A percentile compares a stretch with the other conserved stretches of the same genome.
Evolutionary conservation across 2,888 invertebrate genomes (phyloP).

Genomic region (Thyatira batis): DNA sequence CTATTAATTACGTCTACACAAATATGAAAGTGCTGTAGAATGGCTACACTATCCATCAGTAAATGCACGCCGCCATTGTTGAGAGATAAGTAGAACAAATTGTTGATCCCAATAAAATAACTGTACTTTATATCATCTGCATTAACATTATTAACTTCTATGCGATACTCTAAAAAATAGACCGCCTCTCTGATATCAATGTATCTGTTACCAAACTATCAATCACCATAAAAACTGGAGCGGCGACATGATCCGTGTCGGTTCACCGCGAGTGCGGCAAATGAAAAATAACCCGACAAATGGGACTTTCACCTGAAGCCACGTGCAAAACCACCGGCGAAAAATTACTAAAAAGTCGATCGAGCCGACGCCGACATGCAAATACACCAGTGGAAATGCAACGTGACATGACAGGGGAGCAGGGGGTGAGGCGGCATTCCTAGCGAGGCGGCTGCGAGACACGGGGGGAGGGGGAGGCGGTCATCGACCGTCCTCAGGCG

Average conservation of each 20-base stretch:
- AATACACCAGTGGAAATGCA: conserved; percentile 76
- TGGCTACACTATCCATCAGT: neutral
- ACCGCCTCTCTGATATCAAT: conserved; percentile 4
- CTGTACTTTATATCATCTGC: neutral
- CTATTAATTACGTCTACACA: neutral
- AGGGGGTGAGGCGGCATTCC: conserved; percentile 62
- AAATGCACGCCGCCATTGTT: neutral
- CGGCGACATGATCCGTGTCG: conserved; percentile 34
- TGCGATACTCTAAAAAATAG: neutral
- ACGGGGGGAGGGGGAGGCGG: conserved; percentile 56
- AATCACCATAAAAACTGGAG: conserved; percentile 34
- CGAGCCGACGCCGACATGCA: conserved; percentile 58
- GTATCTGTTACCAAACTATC: conserved; percentile 34
- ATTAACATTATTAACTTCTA: neutral
- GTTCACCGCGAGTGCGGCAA: conserved; percentile 27
- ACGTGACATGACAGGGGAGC: conserved; percentile 63
- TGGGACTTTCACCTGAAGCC: conserved; percentile 45
- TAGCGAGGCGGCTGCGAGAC: conserved; percentile 51
- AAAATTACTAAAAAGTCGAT: conserved; percentile 34
- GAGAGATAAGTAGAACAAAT: neutral
- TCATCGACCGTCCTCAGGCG: conserved; percentile 80
- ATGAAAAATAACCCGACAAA: conserved; percentile 33
- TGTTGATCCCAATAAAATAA: neutral
- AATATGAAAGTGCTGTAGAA: neutral
- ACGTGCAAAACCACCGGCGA: conserved; percentile 37